Base-by-base conservation (phyloP, 2,113 vertebrate genomes). In the Mastomys natalensis region DNA sequence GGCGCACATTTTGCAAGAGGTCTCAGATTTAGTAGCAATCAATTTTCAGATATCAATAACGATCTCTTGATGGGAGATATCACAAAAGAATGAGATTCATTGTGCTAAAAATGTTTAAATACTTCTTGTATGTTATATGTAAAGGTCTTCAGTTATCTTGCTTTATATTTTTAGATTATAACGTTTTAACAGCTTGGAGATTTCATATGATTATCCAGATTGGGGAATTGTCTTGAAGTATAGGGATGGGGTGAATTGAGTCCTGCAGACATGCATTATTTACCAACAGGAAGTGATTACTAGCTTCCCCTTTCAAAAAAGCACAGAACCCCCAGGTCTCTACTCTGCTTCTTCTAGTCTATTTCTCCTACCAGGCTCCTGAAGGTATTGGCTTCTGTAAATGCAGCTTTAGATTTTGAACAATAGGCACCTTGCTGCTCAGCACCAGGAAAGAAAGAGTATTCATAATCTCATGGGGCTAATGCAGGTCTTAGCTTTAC, bases 141-240 rank as follows among this genome's bases (percentile, higher is more conserved):
- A 66, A 81, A 87, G 34, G 17, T 31, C 1, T 80, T 60, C 45
- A 13, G 22, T 76, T 89, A 40, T 16, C 34, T 84, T 58, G 45
- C 19, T 62, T 34, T 62, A 11, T 64, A 7, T 12, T 90, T 86
- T 58, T 8, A 91, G 43, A 68, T 80, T 11, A 16, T 80, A 48
- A 2, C 6, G 24, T 96, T 93, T 70, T 81, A 95, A 48, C 7
- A 78, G 29, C 40, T 81, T 87, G 53, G 64, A 72, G 48, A 68
- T 53, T 73, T 73, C 9, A 78, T 3, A 15, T 82, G n/a, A 26
- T 94, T 77, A 60, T 29, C 48, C 66, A 29, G 2, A n/a, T 80
- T 68, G 82, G 31, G n/a, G 31, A 19, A 55, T 92, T 78, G 48
- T 90, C 17, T 68, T 78, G 15, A 95, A 87, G 62, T 87, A 16